A percentile compares a stretch with the other conserved stretches of the same genome.
Conservation (phyloP, 1,140 invertebrate genomes). For the Drosophila insularis region DNA sequence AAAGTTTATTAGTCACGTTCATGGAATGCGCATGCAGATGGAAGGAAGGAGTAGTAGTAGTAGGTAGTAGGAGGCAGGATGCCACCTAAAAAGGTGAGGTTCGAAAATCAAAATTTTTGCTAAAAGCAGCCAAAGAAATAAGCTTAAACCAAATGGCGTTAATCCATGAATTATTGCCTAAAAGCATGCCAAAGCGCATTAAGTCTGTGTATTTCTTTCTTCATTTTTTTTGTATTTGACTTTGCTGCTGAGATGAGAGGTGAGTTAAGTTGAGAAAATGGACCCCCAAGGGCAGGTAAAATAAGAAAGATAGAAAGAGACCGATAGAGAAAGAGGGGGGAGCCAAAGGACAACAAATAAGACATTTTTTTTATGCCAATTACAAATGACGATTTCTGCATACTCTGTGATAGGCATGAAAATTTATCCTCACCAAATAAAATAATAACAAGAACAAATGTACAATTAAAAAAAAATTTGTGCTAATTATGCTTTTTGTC, state of each 20-base stretch:
- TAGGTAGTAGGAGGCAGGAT: not conserved
- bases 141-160: conserved; percentile 81
- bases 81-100: conserved; percentile 62
- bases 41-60: conserved; percentile 17
- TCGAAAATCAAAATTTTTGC: conserved; percentile 65
- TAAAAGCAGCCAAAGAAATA: conserved; percentile 74
- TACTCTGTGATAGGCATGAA: not conserved
- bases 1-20: conserved; percentile 79
- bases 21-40: conserved; percentile 56
- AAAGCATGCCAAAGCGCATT: conserved; percentile 82
- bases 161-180: conserved; percentile 82
- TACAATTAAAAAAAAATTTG: too few species aligned
- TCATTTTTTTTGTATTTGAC: conserved; percentile 14
- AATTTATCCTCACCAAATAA: too few species aligned
- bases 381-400: not conserved
- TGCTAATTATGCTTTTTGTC: too few species aligned
- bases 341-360: not conserved
- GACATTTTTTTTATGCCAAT: not conserved
- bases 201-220: conserved; percentile 44
- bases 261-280: conserved; percentile 21
- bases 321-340: not conserved
- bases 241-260: conserved; percentile 21
- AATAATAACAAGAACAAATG: too few species aligned
- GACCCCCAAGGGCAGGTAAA: conserved; percentile 28
- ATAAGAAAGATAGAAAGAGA: not conserved